Evolutionary conservation across 2,113 vertebrate genomes (phyloP).

Genomic region (Otocyon megalotis): DNA sequence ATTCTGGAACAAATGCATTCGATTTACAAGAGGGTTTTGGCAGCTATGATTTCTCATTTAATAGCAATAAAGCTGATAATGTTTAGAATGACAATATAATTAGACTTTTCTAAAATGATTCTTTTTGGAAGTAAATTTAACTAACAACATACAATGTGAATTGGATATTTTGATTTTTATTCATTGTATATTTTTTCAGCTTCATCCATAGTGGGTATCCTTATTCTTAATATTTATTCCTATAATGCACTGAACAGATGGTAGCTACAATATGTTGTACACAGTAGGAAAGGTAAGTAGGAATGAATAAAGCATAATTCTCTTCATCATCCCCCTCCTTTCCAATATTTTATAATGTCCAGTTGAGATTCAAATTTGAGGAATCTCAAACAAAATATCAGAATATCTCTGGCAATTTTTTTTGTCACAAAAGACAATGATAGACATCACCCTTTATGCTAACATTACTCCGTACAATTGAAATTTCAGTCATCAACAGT

Average conservation of each 20-base stretch:
- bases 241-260: background rate
- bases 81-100: background rate
- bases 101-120: slow-evolving; percentile 56
- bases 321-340: background rate
- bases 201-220: slow-evolving; percentile 41
- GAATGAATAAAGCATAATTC: slow-evolving; percentile 44
- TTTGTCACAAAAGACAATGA: background rate
- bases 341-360: slow-evolving; percentile 25
- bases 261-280: background rate
- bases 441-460: background rate
- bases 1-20: background rate
- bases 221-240: slow-evolving; percentile 42
- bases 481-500: background rate
- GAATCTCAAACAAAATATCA: slow-evolving; percentile 9
- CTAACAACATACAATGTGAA: slow-evolving; percentile 43
- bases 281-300: background rate
- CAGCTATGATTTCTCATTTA: slow-evolving; percentile 51
- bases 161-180: slow-evolving; percentile 49
- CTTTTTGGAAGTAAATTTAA: slow-evolving; percentile 73
- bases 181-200: slow-evolving; percentile 47
- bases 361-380: background rate
- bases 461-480: background rate
- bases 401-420: background rate
- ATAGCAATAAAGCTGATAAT: slow-evolving; percentile 50
- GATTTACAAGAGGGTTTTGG: slow-evolving; percentile 41